Percentiles rank a stretch among this genome's conserved stretches.
Evolutionary conservation across 2,797 vertebrate species (phyloP).

Genomic region (Falco biarmicus): DNA sequence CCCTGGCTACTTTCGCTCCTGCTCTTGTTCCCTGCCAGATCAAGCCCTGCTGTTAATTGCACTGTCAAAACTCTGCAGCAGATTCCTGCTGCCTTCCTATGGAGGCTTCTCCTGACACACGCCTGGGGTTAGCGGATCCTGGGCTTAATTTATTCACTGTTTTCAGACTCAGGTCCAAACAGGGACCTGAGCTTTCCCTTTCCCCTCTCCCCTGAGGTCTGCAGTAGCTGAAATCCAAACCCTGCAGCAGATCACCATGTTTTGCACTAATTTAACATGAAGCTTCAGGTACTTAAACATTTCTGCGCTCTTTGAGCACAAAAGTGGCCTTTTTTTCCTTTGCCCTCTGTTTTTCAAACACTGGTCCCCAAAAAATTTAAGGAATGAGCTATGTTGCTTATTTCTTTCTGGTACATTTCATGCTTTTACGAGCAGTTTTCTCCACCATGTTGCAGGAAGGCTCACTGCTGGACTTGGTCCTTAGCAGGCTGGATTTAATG

Average conservation of each 20-base stretch:
- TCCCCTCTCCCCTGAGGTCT: neutral
- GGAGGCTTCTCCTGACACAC: neutral
- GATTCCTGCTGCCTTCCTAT: neutral
- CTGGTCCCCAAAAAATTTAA: neutral
- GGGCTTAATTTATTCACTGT: neutral
- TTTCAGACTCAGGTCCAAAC: neutral
- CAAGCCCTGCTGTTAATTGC: neutral
- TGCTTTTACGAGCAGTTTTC: neutral
- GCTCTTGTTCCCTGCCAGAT: neutral
- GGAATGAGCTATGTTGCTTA: neutral
- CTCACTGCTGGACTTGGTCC: neutral
- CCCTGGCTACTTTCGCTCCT: rapidly evolving
- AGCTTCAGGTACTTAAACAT: neutral
- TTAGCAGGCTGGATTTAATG: neutral
- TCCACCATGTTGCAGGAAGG: neutral
- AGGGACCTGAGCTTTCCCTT: neutral
- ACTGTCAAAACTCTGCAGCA: neutral
- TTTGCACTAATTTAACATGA: slow-evolving; percentile 35
- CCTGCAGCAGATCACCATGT: neutral
- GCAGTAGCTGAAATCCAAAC: slow-evolving; percentile 14
- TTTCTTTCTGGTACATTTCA: neutral
- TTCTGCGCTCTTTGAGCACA: slow-evolving; percentile 24
- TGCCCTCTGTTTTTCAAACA: neutral
- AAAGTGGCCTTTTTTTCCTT: neutral
- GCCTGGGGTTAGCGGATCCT: neutral